Evolutionary conservation across 2,113 vertebrate species (phyloP).

Genomic region (Mirza zaza): DNA sequence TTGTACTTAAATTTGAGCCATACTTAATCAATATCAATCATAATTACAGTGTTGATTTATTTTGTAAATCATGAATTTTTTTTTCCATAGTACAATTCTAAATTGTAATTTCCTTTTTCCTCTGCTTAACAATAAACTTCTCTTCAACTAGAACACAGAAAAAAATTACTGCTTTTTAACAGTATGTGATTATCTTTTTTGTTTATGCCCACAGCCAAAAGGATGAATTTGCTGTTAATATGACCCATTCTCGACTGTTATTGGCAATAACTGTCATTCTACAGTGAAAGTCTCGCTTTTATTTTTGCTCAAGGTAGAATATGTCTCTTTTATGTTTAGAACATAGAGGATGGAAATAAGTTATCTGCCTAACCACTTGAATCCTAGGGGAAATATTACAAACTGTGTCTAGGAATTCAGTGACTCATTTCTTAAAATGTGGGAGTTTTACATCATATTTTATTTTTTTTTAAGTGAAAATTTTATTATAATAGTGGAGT

Average conservation of each 20-base stretch:
- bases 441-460: conserved; percentile 2
- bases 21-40: background rate
- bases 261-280: conserved; percentile 26
- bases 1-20: background rate
- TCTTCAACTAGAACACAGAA: background rate
- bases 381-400: conserved; percentile 18
- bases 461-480: background rate
- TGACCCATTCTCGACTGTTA: background rate
- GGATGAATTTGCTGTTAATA: background rate
- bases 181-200: conserved; percentile 39
- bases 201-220: background rate
- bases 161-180: background rate
- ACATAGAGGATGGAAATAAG: background rate
- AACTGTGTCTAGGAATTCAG: background rate
- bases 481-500: background rate
- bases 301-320: conserved; percentile 37
- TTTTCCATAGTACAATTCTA: background rate
- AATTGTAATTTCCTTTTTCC: conserved; percentile 5
- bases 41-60: background rate
- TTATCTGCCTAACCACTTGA: background rate
- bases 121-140: background rate
- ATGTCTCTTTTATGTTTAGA: background rate
- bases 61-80: background rate
- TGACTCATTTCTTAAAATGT: background rate
- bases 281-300: background rate